A percentile compares a stretch with the other conserved stretches of the same genome.
Evolutionary conservation across 2,113 vertebrate genomes (phyloP).

Genomic region (Heterocephalus glaber): DNA sequence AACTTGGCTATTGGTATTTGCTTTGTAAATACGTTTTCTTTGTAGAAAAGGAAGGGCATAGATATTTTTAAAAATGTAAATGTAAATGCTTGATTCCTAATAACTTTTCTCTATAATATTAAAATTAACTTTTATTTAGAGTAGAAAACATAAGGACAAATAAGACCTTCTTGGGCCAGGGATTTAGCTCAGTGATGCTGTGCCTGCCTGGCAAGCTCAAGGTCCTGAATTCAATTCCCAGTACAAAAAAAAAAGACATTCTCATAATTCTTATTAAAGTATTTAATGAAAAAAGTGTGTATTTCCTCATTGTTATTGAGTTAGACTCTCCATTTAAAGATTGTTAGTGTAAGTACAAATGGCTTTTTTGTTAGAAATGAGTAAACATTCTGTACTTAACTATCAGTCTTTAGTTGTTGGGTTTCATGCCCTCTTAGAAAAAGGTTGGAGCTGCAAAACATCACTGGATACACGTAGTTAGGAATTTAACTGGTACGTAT

Average conservation of each 20-base stretch:
- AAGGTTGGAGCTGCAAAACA: not conserved
- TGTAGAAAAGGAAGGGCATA: not conserved
- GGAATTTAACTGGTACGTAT: not conserved
- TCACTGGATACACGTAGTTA: not conserved
- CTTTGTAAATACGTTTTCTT: conserved; percentile 35
- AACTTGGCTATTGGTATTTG: not conserved
- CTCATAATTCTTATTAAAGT: not conserved
- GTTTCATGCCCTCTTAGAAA: not conserved
- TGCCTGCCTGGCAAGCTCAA: too few species aligned
- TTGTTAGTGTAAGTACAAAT: not conserved
- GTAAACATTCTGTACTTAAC: not conserved
- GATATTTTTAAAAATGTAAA: not conserved
- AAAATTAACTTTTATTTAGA: conserved; percentile 31
- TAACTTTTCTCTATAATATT: conserved; percentile 12
- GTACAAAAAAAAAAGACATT: not conserved
- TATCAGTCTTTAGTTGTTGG: not conserved
- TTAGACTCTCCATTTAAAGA: conserved; percentile 20
- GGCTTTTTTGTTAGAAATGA: conserved; percentile 7
- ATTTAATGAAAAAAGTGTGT: not conserved
- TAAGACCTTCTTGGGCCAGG: not conserved
- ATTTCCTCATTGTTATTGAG: conserved; percentile 23
- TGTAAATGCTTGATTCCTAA: conserved; percentile 1
- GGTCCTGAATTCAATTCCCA: too few species aligned
- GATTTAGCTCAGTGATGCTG: too few species aligned
- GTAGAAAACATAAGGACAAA: conserved; percentile 54